Evolutionary conservation across 2,888 invertebrate species (phyloP).

Genomic region (Drosophila picticornis): DNA sequence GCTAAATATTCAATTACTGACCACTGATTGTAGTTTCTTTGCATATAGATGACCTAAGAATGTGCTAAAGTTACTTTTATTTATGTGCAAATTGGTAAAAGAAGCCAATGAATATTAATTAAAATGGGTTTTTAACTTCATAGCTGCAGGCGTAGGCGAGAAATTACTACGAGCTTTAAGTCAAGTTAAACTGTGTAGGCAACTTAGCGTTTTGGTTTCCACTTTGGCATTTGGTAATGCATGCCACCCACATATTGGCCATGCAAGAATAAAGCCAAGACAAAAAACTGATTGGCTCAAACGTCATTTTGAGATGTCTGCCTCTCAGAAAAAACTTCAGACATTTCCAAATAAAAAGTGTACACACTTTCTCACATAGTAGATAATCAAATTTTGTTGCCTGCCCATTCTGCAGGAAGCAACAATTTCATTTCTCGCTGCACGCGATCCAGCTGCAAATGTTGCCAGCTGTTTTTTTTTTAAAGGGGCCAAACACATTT

Average conservation of each 20-base stretch:
- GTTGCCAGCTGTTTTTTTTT: constrained; percentile 48
- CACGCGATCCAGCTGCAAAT: constrained; percentile 35
- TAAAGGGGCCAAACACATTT: background rate
- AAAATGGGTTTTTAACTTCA: background rate
- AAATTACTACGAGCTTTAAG: background rate
- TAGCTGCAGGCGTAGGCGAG: background rate
- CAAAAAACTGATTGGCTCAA: constrained; percentile 1
- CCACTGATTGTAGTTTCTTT: background rate
- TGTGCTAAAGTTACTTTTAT: background rate
- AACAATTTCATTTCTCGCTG: constrained; percentile 65
- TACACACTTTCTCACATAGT: constrained; percentile 3
- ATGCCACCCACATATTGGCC: constrained; percentile 5
- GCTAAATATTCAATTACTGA: background rate
- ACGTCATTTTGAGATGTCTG: constrained; percentile 4
- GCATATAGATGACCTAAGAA: no score
- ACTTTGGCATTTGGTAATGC: background rate
- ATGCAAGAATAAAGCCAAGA: background rate
- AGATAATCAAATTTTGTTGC: constrained; percentile 63
- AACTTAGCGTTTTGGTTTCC: background rate
- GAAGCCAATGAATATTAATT: background rate
- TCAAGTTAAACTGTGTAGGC: background rate
- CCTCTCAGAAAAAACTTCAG: background rate
- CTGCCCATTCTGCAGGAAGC: constrained; percentile 50
- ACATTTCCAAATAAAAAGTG: background rate
- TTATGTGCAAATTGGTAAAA: background rate